Evolutionary conservation across 2,888 invertebrate species (phyloP), one percentile per base, ranked within the genome.

Genomic region (Halictus quadricinctus): DNA sequence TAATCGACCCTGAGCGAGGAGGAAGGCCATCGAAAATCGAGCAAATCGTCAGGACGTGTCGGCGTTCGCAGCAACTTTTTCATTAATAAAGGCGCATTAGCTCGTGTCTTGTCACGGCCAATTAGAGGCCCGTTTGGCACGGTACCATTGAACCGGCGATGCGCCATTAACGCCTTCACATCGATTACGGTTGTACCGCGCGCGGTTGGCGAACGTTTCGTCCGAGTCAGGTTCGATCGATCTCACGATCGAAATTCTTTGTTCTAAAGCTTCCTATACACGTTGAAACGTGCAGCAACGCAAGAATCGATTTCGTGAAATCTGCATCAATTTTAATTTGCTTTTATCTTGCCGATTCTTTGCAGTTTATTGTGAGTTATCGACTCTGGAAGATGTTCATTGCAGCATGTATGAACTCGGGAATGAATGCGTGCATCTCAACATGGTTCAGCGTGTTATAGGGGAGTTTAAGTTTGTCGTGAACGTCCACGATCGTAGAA

Each of bases 21-120:
- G 12, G 78, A 84, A 78, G 84, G 78, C 74, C 83, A 64, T 69
- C 84, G 74, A 84, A 84, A 84, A 84, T 72, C 84, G 74, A 79
- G 86, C 80, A 81, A 82, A 73, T 73, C 76, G 50, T 6, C 64
- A 29, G 25, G 25, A 10, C 46, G n/a, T 41, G 48, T 25, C 69
- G 25, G 60, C 10, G 64, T 50, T 83, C 82, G 72, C 66, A 78
- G 46, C 66, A 70, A 81, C 80, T 80, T 81, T 80, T 76, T 80
- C 81, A 82, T 83, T 89, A 88, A 89, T 89, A 88, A 83, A 86
- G 81, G 58, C 60, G 84, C 72, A 83, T 89, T 88, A 89, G 76
- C 69, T 58, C 50, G 80, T 76, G 80, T 85, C 83, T 83, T 81
- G 86, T 86, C 88, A 85, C 74, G 81, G 83, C 70, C 86, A 88